Conservation (phyloP, 1,140 invertebrate genomes). For the Cotesia vestalis region DNA sequence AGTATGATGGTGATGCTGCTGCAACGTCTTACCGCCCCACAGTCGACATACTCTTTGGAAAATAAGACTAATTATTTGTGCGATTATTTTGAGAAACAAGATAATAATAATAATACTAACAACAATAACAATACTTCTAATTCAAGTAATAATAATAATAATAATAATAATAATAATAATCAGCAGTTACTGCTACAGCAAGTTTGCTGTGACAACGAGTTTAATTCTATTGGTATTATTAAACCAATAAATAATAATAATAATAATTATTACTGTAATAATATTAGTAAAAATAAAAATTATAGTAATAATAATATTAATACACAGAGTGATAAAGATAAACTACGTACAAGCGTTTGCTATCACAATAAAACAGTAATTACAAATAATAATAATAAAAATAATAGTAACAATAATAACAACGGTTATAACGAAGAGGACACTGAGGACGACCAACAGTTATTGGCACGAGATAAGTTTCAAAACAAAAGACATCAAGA, state of each 20-base stretch:
- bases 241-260: conserved; percentile 11
- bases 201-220: conserved; percentile 32
- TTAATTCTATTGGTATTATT: conserved; percentile 10
- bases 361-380: conserved; percentile 12
- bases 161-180: conserved; percentile 13
- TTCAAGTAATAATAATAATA: conserved; percentile 5
- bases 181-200: not conserved
- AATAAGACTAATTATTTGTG: conserved; percentile 51
- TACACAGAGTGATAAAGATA: conserved; percentile 35
- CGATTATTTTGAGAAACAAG: conserved; percentile 20
- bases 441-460: conserved; percentile 36
- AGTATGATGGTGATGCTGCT: conserved; percentile 68
- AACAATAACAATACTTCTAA: not conserved
- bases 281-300: conserved; percentile 40
- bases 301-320: conserved; percentile 38
- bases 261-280: conserved; percentile 24
- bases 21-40: conserved; percentile 65
- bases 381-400: conserved; percentile 32
- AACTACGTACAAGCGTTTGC: conserved; percentile 16
- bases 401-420: conserved; percentile 20
- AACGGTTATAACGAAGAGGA: conserved; percentile 28
- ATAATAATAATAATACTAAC: not conserved
- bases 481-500: conserved; percentile 24
- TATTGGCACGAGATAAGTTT: conserved; percentile 31
- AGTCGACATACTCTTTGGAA: conserved; percentile 63